These are phyloP conservation scores for Umimayanthus kanabou DNA, from an alignment of 92 coral and sea anemone species.

Conservation along the genomic window DNA sequence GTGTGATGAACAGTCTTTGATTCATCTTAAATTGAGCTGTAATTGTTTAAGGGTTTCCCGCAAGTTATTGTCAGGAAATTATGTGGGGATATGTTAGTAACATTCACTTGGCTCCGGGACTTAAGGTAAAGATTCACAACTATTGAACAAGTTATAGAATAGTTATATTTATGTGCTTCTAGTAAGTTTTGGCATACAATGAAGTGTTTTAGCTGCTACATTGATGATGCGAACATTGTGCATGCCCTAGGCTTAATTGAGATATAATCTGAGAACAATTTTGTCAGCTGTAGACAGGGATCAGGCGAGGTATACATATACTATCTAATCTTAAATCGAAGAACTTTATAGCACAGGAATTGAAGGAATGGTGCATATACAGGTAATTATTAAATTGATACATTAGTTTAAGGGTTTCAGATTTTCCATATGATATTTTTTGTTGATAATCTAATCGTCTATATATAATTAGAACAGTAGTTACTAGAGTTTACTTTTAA, in stretches of 20 bases:
- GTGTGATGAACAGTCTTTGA: not conserved
- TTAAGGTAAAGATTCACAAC: slow-evolving; percentile 17
- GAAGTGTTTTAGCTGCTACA: not conserved
- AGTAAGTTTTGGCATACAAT: not conserved
- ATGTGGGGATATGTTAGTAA: slow-evolving; percentile 39
- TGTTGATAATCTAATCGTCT: no score
- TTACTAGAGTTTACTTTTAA: no score
- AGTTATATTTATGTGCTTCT: not conserved
- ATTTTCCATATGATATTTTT: no score
- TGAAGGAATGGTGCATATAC: not conserved
- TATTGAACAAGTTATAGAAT: not conserved
- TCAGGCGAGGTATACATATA: not conserved
- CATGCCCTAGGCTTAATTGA: not conserved
- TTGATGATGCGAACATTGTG: not conserved
- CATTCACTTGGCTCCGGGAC: slow-evolving; percentile 17
- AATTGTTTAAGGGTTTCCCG: not conserved
- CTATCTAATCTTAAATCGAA: not conserved
- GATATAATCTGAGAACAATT: not conserved
- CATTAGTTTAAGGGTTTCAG: not conserved
- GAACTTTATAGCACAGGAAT: not conserved
- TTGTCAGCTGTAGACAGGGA: not conserved
- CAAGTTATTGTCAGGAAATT: not conserved
- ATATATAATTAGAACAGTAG: no score
- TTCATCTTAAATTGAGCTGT: not conserved
- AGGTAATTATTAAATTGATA: no score